Percentiles rank a stretch among this genome's conserved stretches.
phyloP scores from a whole-genome alignment of 2,797 vertebrate genomes.

The Coluber constrictor region DNA sequence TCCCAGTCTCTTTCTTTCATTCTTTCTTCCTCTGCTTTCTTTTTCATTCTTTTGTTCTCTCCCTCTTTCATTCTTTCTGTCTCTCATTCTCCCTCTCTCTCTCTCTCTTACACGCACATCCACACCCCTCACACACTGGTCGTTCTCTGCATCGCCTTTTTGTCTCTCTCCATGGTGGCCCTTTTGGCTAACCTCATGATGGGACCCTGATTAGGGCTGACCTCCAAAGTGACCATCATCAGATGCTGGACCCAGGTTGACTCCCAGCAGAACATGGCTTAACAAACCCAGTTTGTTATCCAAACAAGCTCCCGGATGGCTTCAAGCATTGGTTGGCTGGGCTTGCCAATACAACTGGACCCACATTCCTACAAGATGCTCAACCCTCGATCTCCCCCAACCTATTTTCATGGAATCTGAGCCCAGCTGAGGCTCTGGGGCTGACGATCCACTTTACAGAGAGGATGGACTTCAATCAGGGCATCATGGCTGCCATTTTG shows the following conservation, averaged over 20 bases:
- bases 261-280: background rate
- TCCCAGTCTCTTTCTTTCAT: background rate
- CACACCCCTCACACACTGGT: background rate
- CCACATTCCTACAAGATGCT: background rate
- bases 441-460: background rate
- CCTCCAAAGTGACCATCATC: background rate
- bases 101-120: too few relatives aligned
- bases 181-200: background rate
- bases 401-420: background rate
- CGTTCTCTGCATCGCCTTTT: background rate
- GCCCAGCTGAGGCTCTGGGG: background rate
- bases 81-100: background rate
- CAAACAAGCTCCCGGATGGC: background rate
- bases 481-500: background rate
- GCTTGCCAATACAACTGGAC: background rate
- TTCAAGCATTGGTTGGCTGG: background rate
- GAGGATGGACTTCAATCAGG: background rate
- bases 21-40: background rate
- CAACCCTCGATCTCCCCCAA: background rate
- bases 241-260: background rate
- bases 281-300: background rate
- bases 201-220: background rate
- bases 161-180: too few relatives aligned
- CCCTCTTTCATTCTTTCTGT: background rate
- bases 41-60: background rate